Evolutionary conservation across 2,797 vertebrate species (phyloP).

Genomic region (Sciaenops ocellatus): DNA sequence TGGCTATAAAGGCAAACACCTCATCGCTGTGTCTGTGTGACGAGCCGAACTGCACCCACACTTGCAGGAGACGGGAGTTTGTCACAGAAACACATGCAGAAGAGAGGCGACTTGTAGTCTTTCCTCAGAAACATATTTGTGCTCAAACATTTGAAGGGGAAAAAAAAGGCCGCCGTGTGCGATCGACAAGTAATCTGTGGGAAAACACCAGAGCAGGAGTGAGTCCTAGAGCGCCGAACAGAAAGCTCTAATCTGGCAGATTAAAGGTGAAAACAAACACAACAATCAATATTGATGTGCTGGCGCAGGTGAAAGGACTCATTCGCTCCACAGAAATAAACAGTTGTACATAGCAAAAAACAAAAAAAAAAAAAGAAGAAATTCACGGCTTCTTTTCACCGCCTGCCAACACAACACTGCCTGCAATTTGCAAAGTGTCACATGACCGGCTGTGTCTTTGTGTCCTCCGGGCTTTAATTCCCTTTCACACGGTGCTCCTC

Average conservation of each 20-base stretch:
- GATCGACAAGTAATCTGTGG: constrained; percentile 4
- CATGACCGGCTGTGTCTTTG: constrained; percentile 16
- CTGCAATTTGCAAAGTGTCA: constrained; percentile 25
- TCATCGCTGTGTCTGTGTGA: too few species aligned
- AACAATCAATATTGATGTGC: constrained; percentile 12
- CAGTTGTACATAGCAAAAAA: neutral
- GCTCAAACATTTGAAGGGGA: neutral
- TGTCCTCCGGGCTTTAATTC: constrained; percentile 31
- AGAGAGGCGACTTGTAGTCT: neutral
- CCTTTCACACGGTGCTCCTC: constrained; percentile 34
- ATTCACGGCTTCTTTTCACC: constrained; percentile 22
- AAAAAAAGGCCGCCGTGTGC: neutral
- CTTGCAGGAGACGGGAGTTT: neutral
- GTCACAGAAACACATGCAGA: neutral
- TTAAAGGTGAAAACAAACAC: constrained; percentile 43
- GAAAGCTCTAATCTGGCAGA: constrained; percentile 34
- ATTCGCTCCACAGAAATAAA: constrained; percentile 7
- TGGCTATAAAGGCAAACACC: neutral
- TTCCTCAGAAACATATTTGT: neutral
- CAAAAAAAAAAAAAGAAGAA: neutral
- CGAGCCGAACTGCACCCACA: neutral
- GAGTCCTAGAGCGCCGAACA: neutral
- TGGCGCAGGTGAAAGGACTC: constrained; percentile 35
- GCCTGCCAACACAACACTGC: constrained; percentile 36
- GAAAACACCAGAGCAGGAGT: constrained; percentile 21